Evolutionary conservation across 2,797 vertebrate genomes (phyloP), one percentile per base, ranked within the genome.

Genomic region (Pyrocephalus nanus): DNA sequence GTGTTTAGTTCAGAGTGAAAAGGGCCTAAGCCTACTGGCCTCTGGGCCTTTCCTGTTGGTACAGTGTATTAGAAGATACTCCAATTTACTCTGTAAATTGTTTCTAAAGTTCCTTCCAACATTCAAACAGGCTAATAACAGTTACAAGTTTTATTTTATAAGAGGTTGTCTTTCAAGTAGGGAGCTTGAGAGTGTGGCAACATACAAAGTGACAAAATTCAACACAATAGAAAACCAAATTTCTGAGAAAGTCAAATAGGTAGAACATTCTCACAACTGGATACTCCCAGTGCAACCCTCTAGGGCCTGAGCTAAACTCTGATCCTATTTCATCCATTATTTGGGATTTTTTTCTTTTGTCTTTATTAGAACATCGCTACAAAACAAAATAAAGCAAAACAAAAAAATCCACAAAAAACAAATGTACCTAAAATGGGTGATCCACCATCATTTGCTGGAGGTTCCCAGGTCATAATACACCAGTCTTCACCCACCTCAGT

Each of bases 401-500:
- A 32, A 17, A 27, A 22, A 27, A 27, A 34, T 1, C 17, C 18
- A 40, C 40, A 62, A 29, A 62, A 43, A 50, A 5, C n/a, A 30
- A n/a, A 4, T 0, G 57, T 98, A 99, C 99, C 99, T 97, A 99
- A 97, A 94, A 99, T 98, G 36, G 99, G 98, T 47, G 99, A 99
- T 92, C 98, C 98, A 23, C 99, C 99, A n/a, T 99, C 99, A 73
- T 99, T 99, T 94, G 92, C 96, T 12, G 99, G 99, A 65, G 99
- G 98, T 25, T 99, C 99, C 99, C 99, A 99, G 58, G 97, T 98
- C 99, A 99, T 99, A 60, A 98, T 96, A 89, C 99, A 99, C 99
- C 99, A 99, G 30, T 99, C 99, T 66, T 99, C 99, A 34, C 99
- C 99, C 13, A 99, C 98, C 7, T 97, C 98, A 36, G 98, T 98